Evolutionary conservation across 2,797 vertebrate species (phyloP), one percentile per base, ranked within the genome.

Genomic region (Anisognathus igniventris): DNA sequence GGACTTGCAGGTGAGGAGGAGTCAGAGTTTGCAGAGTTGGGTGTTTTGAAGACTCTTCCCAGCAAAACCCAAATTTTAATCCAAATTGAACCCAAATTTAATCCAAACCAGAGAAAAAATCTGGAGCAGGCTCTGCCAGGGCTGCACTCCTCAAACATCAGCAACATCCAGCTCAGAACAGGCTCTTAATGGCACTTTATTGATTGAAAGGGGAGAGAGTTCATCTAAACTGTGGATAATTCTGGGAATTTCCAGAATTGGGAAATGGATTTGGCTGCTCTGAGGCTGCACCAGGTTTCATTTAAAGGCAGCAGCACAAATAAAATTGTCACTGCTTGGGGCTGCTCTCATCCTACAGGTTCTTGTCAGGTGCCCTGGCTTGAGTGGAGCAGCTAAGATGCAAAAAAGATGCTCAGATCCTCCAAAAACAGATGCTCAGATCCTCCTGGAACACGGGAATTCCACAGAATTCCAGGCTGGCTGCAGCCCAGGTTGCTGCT

Each of bases 191-290:
- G 88, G 86, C 18, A 24, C 58, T 78, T 88, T 12, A 82, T 86
- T 86, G 92, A 90, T 85, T 7, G 89, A 44, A 61, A 39, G 56
- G 44, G 50, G 30, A 54, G 83, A 72, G 73, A 65, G 73, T 92
- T 94, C 76, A 67, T 76, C 71, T 12, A 9, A 75, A 31, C 44
- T 40, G 31, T 24, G 70, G 62, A 12, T 66, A 64, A 85, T 95
- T 94, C 90, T 60, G 94, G 47, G 79, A 35, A 42, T 88, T 95
- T 88, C 81, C 81, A 71, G 58, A n/a, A 31, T 53, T n/a, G 14
- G 30, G 51, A 53, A 21, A 31, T 13, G 33, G 37, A n/a, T 81
- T 40, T 57, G 79, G 28, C 85, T 64, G 82, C 64, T 33, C 61
- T 28, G 62, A 35, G 50, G 61, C 72, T 76, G 90, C 82, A 31